These are phyloP conservation scores for Drepana falcataria DNA, from an alignment of 2,888 invertebrate species.

Conservation along the genomic window DNA sequence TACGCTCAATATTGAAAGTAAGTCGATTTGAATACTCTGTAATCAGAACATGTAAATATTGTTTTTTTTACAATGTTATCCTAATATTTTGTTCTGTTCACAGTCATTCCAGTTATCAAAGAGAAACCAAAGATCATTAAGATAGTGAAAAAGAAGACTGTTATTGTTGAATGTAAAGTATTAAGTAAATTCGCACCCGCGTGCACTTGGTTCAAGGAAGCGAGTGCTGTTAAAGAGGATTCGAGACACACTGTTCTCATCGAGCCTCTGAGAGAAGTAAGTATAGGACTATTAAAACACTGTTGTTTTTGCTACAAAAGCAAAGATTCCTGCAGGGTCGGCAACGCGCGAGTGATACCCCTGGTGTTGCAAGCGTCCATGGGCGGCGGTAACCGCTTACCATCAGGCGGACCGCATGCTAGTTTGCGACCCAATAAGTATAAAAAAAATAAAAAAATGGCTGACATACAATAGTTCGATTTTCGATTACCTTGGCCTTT, in stretches of 20 bases:
- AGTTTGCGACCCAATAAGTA: too few species aligned
- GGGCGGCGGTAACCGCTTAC: too few species aligned
- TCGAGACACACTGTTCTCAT: slow-evolving; percentile 86
- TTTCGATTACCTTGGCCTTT: too few species aligned
- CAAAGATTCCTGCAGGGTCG: too few species aligned
- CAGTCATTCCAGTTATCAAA: slow-evolving; percentile 95
- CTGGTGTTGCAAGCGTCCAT: too few species aligned
- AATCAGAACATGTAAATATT: background rate
- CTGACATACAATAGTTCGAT: too few species aligned
- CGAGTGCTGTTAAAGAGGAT: slow-evolving; percentile 86
- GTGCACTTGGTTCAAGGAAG: slow-evolving; percentile 96
- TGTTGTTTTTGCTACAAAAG: too few species aligned
- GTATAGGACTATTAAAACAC: slow-evolving; percentile 15
- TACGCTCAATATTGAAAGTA: slow-evolving; percentile 98
- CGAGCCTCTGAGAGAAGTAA: slow-evolving; percentile 88
- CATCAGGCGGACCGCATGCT: too few species aligned
- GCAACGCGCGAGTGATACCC: too few species aligned
- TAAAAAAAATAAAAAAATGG: too few species aligned
- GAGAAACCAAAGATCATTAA: slow-evolving; percentile 95
- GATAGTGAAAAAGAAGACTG: slow-evolving; percentile 93
- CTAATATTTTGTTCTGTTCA: slow-evolving; percentile 20
- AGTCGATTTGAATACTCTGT: slow-evolving; percentile 42
- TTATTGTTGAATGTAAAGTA: slow-evolving; percentile 95
- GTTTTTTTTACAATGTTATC: background rate
- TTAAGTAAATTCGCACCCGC: slow-evolving; percentile 95